Evolutionary conservation across 2,797 vertebrate species (phyloP), one percentile per base, ranked within the genome.

Genomic region (Hyperoplus immaculatus): DNA sequence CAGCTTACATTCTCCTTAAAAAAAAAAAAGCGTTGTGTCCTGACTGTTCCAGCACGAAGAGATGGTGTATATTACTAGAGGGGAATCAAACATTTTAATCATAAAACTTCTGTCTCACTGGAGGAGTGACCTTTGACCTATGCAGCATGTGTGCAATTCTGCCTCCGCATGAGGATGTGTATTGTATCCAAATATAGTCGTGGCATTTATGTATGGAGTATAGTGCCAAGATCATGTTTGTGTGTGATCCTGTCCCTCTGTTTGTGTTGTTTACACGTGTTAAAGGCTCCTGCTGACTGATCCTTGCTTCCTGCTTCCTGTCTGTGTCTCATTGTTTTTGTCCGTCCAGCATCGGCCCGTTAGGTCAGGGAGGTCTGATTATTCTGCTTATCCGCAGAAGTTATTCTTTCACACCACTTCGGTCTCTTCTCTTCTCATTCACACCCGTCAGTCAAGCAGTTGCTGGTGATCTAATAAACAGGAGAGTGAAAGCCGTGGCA

Each of bases 391-490:
- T 5, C 49, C 5, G 18, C 45, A 50, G 12, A 47, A 62, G 21
- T 72, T 57, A 60, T 16, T 5, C 10, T 64, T 68, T 51, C 42
- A 58, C 51, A 42, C 18, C 50, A 29, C 29, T 38, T 57, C 18
- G 39, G 49, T 58, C 43, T 60, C 13, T 54, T 60, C 58, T 59
- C 57, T 12, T 63, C 42, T 63, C 63, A 9, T 69, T 16, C 59
- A 53, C 54, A 29, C 13, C 75, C 42, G 18, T 36, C 61, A 76
- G 77, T 86, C 81, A 58, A 67, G 77, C 92, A 93, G 92, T 83
- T 92, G 92, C 83, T 78, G 11, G 0, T 78, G 88, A 78, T 85
- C 68, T 77, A 81, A 90, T 93, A 87, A 92, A 91, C 81, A 63
- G 82, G 73, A 80, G 71, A 86, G 84, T 73, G 88, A 89, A 80